Percentiles rank a stretch among this genome's conserved stretches.
phyloP scores from a whole-genome alignment of 2,888 invertebrate species.

The Heteropelma amictum region DNA sequence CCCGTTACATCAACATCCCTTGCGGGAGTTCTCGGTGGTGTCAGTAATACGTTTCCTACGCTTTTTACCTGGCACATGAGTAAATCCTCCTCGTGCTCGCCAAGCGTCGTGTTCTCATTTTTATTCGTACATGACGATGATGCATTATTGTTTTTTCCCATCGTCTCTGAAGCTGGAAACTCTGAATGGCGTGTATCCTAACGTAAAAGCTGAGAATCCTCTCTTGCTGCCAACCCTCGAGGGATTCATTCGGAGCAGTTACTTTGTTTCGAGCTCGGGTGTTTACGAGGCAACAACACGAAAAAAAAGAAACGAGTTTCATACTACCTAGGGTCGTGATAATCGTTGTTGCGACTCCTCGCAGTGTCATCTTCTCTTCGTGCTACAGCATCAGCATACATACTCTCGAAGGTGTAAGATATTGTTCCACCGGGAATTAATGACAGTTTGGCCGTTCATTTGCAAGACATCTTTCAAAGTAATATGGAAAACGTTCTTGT shows the following conservation, averaged over 20 bases:
- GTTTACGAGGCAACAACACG: background rate
- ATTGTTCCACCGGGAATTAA: slow-evolving; percentile 32
- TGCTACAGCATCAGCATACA: background rate
- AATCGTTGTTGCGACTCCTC: slow-evolving; percentile 18
- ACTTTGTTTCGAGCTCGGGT: slow-evolving; percentile 10
- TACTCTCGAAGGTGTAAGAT: slow-evolving; percentile 21
- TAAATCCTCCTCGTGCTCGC: background rate
- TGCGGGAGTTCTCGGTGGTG: slow-evolving; percentile 28
- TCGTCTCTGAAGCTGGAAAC: background rate
- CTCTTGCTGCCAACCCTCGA: background rate
- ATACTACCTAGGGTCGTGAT: background rate
- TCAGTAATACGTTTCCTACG: background rate
- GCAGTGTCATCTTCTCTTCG: background rate
- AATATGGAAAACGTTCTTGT: slow-evolving; percentile 3
- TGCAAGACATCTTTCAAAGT: background rate
- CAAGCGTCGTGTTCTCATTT: background rate
- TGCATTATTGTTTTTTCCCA: background rate
- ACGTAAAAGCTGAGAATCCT: background rate
- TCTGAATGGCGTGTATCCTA: slow-evolving; percentile 6
- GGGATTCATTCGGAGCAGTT: slow-evolving; percentile 4
- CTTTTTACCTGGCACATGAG: background rate
- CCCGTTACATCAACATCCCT: slow-evolving; percentile 7
- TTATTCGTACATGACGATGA: slow-evolving; percentile 1
- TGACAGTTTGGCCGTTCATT: slow-evolving; percentile 31
- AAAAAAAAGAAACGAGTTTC: slow-evolving; percentile 1